A percentile compares a stretch with the other conserved stretches of the same genome.
Evolutionary conservation across 2,113 vertebrate genomes (phyloP).

Genomic region (Oryzias melastigma): DNA sequence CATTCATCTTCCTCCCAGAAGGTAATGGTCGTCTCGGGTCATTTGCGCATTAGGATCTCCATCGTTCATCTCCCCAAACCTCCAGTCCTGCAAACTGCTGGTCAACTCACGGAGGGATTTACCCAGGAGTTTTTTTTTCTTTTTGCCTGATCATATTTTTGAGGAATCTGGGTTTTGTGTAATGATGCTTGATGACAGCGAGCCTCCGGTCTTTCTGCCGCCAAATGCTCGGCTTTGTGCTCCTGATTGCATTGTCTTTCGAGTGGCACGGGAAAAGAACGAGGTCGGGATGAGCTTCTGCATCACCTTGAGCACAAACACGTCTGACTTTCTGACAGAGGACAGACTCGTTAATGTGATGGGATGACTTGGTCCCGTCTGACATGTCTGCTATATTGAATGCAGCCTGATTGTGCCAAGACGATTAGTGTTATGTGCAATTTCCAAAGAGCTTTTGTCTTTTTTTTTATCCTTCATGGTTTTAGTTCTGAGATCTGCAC

Average conservation of each 20-base stretch:
- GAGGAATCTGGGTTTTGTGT: slow-evolving; percentile 34
- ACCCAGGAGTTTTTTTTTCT: slow-evolving; percentile 4
- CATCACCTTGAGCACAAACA: slow-evolving; percentile 33
- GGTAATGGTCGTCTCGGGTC: slow-evolving; percentile 74
- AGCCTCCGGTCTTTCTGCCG: slow-evolving; percentile 17
- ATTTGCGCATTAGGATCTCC: slow-evolving; percentile 62
- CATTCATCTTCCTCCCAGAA: slow-evolving; percentile 70
- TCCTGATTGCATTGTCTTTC: neutral
- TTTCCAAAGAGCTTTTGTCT: slow-evolving; percentile 21
- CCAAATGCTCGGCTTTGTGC: slow-evolving; percentile 6
- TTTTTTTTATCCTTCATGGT: neutral
- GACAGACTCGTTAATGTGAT: slow-evolving; percentile 46
- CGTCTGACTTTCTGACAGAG: slow-evolving; percentile 25
- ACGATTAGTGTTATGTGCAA: slow-evolving; percentile 5
- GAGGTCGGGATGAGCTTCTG: slow-evolving; percentile 23
- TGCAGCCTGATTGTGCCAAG: slow-evolving; percentile 22
- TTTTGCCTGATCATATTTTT: slow-evolving; percentile 30
- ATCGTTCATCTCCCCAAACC: slow-evolving; percentile 65
- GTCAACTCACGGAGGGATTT: slow-evolving; percentile 24
- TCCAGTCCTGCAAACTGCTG: slow-evolving; percentile 34
- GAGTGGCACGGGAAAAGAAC: neutral
- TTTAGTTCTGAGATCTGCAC: slow-evolving; percentile 9
- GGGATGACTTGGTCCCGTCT: slow-evolving; percentile 35
- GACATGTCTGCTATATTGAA: slow-evolving; percentile 40
- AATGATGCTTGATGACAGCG: slow-evolving; percentile 44